Percentiles rank a stretch among this genome's conserved stretches.
Evolutionary conservation across 2,888 invertebrate genomes (phyloP).

Genomic region (Tuberolachnus salignus): DNA sequence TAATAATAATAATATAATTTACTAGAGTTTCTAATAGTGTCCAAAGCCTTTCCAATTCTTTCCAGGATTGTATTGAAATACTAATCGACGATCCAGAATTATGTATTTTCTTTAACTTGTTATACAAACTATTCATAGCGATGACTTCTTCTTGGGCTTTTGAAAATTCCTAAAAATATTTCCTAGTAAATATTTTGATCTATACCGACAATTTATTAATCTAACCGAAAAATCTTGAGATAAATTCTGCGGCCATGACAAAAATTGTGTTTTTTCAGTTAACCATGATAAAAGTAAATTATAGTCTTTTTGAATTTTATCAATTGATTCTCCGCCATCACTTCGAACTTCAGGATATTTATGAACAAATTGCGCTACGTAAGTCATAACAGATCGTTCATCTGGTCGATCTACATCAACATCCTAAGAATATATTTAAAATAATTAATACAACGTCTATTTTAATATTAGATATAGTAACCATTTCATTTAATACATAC

Average conservation of each 20-base stretch:
- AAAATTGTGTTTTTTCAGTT: slow-evolving; percentile 75
- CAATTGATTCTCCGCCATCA: slow-evolving; percentile 67
- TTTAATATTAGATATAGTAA: not conserved
- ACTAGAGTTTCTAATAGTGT: slow-evolving; percentile 71
- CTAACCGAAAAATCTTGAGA: slow-evolving; percentile 73
- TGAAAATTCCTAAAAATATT: slow-evolving; percentile 71
- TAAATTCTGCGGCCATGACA: slow-evolving; percentile 69
- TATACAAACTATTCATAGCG: slow-evolving; percentile 73
- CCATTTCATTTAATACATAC: slow-evolving; percentile 56
- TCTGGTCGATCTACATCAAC: slow-evolving; percentile 75
- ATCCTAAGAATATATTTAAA: slow-evolving; percentile 58
- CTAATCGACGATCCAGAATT: slow-evolving; percentile 81
- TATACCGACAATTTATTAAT: not conserved
- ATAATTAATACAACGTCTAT: not conserved
- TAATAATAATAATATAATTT: not conserved
- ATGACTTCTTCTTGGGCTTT: slow-evolving; percentile 79
- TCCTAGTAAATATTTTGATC: slow-evolving; percentile 9
- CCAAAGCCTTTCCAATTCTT: slow-evolving; percentile 81
- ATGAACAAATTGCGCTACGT: slow-evolving; percentile 96
- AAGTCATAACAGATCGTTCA: slow-evolving; percentile 97
- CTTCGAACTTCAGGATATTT: slow-evolving; percentile 82
- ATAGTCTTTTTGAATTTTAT: slow-evolving; percentile 81
- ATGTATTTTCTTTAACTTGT: slow-evolving; percentile 78
- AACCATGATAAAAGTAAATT: slow-evolving; percentile 83
- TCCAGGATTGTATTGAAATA: slow-evolving; percentile 85